phyloP scores from a whole-genome alignment of 2,888 invertebrate genomes.

The Lasius platythorax region DNA sequence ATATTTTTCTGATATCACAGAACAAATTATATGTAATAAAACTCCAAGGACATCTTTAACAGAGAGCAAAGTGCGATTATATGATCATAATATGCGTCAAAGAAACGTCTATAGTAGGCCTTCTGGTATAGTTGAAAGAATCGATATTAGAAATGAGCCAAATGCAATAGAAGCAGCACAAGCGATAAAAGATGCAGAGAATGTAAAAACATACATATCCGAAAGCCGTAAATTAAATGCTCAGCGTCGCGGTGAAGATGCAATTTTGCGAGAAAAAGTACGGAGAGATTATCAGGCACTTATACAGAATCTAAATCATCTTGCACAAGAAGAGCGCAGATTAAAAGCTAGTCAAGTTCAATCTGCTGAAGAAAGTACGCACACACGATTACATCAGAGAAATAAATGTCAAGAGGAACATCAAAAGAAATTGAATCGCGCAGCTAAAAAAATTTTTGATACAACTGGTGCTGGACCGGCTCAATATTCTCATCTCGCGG shows the following conservation, averaged over 20 bases:
- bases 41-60: constrained; percentile 66
- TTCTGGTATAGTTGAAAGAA: constrained; percentile 79
- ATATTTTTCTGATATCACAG: constrained; percentile 80
- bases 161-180: constrained; percentile 81
- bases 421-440: constrained; percentile 86
- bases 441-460: constrained; percentile 83
- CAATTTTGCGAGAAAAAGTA: constrained; percentile 81
- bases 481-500: constrained; percentile 44
- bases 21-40: constrained; percentile 62
- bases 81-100: constrained; percentile 80
- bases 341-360: constrained; percentile 77
- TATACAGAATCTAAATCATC: constrained; percentile 78
- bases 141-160: constrained; percentile 79
- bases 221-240: constrained; percentile 74
- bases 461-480: constrained; percentile 15
- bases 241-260: constrained; percentile 80
- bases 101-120: constrained; percentile 79
- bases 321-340: constrained; percentile 79
- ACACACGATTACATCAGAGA: constrained; percentile 56
- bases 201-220: constrained; percentile 61
- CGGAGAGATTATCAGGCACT: constrained; percentile 81
- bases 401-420: constrained; percentile 56
- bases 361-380: constrained; percentile 60
- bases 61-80: constrained; percentile 79
- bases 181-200: constrained; percentile 72